Evolutionary conservation across 2,797 vertebrate species (phyloP).

Genomic region (Delichon dasypus): DNA sequence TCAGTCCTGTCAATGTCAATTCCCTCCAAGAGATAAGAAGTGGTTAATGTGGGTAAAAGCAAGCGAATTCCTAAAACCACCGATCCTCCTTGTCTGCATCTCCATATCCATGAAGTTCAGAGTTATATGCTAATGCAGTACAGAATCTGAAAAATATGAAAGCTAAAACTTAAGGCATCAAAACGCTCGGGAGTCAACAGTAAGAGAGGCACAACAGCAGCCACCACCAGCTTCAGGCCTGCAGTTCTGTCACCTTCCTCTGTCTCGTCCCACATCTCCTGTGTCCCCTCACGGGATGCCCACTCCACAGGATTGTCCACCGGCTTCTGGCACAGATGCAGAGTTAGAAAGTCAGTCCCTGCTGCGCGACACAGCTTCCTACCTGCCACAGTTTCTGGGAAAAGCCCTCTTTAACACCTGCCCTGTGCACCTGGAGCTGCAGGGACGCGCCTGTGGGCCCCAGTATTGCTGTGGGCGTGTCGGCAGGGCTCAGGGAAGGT

Average conservation of each 20-base stretch:
- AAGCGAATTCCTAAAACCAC: background rate
- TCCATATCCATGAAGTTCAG: background rate
- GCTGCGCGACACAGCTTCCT: fast-evolving
- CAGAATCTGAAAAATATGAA: background rate
- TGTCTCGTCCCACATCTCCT: background rate
- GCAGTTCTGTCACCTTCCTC: fast-evolving
- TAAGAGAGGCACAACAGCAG: fast-evolving
- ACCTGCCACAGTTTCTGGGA: background rate
- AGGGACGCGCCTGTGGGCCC: fast-evolving
- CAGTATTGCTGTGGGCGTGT: fast-evolving
- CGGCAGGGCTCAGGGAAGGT: fast-evolving
- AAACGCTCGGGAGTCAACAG: background rate
- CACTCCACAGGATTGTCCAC: fast-evolving
- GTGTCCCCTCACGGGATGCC: fast-evolving
- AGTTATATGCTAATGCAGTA: background rate
- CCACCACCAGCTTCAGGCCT: fast-evolving
- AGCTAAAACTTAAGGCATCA: background rate
- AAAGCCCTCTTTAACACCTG: background rate
- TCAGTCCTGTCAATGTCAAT: conserved; percentile 33
- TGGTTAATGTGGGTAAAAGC: background rate
- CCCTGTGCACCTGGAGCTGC: background rate
- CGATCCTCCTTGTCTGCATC: background rate
- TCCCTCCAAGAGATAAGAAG: background rate
- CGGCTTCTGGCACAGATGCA: background rate
- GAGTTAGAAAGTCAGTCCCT: fast-evolving